phyloP scores from a whole-genome alignment of 2,113 vertebrate species.

The Perccottus glenii region DNA sequence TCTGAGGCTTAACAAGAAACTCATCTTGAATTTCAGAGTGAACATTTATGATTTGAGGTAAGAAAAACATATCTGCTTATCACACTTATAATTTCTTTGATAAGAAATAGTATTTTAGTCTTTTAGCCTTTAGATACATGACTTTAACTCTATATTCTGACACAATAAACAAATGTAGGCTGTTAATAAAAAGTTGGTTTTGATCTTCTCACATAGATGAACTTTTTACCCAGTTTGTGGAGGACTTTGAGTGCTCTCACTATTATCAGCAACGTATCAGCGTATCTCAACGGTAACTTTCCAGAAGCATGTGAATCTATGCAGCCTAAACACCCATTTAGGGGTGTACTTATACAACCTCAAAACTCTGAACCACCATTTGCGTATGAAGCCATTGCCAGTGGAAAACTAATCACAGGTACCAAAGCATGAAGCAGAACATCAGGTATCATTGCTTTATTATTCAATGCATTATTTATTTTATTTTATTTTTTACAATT shows the following conservation, averaged over 20 bases:
- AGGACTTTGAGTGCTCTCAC: constrained; percentile 31
- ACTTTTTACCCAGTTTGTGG: constrained; percentile 50
- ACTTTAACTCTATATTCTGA: too few species aligned
- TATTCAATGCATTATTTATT: background rate
- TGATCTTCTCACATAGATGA: background rate
- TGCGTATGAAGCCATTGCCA: fast-evolving
- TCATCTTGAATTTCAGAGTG: too few species aligned
- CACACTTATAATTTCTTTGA: too few species aligned
- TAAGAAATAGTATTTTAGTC: too few species aligned
- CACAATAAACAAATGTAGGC: too few species aligned
- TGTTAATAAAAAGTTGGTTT: background rate
- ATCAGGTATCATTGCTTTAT: too few species aligned
- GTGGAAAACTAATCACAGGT: constrained; percentile 39
- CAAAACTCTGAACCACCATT: background rate
- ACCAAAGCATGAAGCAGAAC: background rate
- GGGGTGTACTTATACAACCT: fast-evolving
- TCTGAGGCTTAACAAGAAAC: too few species aligned
- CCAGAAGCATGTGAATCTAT: background rate
- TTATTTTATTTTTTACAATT: background rate
- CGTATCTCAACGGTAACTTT: fast-evolving
- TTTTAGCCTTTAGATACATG: too few species aligned
- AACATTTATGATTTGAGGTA: background rate
- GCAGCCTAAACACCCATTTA: fast-evolving
- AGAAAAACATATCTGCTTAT: background rate
- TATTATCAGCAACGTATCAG: constrained; percentile 24